Evolutionary conservation across 2,113 vertebrate species (phyloP).

Genomic region (Chaetops frenatus): DNA sequence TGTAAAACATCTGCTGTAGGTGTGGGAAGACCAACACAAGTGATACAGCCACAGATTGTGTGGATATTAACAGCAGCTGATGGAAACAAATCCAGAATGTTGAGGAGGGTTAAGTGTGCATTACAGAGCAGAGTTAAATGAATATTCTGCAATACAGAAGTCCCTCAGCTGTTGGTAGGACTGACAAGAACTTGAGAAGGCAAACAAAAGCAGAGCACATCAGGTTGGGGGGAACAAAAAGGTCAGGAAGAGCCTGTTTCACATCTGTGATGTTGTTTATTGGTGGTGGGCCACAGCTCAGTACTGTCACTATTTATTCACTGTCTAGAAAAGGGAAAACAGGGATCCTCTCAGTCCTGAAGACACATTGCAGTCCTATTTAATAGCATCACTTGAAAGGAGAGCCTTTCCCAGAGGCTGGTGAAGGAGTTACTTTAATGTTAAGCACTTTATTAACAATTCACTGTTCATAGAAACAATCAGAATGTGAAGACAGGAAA

Average conservation of each 20-base stretch:
- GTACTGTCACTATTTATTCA: not conserved
- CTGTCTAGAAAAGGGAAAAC: not conserved
- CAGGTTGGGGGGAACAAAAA: not conserved
- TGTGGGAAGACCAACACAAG: not conserved
- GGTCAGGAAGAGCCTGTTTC: not conserved
- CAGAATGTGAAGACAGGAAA: not conserved
- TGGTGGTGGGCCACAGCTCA: not conserved
- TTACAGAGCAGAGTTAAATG: not conserved
- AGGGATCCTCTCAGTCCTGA: not conserved
- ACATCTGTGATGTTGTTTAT: not conserved
- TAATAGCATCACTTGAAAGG: not conserved
- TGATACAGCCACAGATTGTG: not conserved
- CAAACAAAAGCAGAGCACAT: not conserved
- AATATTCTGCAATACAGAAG: not conserved
- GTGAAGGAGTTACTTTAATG: not conserved
- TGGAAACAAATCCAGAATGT: not conserved
- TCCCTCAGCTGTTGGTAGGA: not conserved
- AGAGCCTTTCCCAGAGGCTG: not conserved
- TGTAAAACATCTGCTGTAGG: not conserved
- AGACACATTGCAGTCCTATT: not conserved
- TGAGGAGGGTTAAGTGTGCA: not conserved
- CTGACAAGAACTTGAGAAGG: not conserved
- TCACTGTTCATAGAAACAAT: not conserved
- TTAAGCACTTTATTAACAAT: slow-evolving; percentile 38
- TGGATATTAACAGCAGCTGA: not conserved